Percentiles rank a stretch among this genome's conserved stretches.
Conservation (phyloP, 2,888 invertebrate species). For the Galeopsomyia nigrocyanea region DNA sequence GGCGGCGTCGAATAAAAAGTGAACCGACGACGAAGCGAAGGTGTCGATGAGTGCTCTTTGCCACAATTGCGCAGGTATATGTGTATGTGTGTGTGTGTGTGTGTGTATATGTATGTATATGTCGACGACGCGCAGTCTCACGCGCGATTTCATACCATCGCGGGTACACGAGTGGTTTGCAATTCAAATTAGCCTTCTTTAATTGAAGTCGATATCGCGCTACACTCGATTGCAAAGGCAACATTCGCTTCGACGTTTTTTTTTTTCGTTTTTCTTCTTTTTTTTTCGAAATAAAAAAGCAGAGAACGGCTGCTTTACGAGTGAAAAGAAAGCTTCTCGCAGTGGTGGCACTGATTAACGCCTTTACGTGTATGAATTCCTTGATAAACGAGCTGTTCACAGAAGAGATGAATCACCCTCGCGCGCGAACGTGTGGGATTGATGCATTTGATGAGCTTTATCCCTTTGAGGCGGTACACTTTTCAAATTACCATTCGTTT, state of each 20-base stretch:
- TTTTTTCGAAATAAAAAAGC: slow-evolving; percentile 2
- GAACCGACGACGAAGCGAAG: slow-evolving; percentile 28
- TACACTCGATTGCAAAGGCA: neutral
- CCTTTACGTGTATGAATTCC: no score
- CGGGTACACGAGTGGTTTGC: slow-evolving; percentile 58
- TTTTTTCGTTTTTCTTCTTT: neutral
- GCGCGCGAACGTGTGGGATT: no score
- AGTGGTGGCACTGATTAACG: no score
- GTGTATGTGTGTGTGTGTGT: slow-evolving; percentile 43
- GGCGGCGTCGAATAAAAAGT: slow-evolving; percentile 31
- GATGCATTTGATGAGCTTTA: no score
- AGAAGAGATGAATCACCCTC: no score
- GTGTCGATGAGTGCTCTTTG: slow-evolving; percentile 34
- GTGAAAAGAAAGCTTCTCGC: no score
- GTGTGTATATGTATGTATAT: slow-evolving; percentile 18
- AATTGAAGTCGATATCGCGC: slow-evolving; percentile 51
- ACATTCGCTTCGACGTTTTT: neutral
- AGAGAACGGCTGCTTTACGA: no score
- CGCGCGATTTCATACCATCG: slow-evolving; percentile 53
- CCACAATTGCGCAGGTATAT: slow-evolving; percentile 43
- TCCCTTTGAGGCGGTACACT: no score
- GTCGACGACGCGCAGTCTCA: neutral
- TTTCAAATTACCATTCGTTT: no score
- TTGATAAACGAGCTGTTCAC: no score
- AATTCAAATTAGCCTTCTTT: slow-evolving; percentile 64